Evolutionary conservation across 1,140 invertebrate genomes (phyloP).

Genomic region (Nasonia vitripennis): DNA sequence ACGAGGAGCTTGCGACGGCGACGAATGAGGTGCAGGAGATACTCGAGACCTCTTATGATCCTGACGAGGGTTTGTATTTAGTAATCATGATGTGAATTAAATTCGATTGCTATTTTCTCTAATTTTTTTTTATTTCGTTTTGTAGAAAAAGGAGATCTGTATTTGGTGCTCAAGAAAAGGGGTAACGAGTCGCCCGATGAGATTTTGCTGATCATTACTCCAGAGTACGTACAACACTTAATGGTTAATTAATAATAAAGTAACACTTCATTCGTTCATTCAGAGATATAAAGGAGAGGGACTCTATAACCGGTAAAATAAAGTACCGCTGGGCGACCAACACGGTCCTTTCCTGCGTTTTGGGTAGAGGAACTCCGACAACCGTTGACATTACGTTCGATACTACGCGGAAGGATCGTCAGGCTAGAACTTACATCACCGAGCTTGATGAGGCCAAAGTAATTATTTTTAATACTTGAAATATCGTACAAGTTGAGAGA

Average conservation of each 20-base stretch:
- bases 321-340: slow-evolving; percentile 77
- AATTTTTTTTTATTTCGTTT: slow-evolving; percentile 26
- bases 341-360: slow-evolving; percentile 76
- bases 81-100: too few relatives aligned
- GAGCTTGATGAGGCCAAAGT: slow-evolving; percentile 77
- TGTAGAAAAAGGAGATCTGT: slow-evolving; percentile 68
- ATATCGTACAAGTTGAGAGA: neutral
- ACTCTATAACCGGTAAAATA: slow-evolving; percentile 73
- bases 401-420: slow-evolving; percentile 76
- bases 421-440: slow-evolving; percentile 77
- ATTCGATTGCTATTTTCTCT: too few relatives aligned
- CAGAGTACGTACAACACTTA: slow-evolving; percentile 61
- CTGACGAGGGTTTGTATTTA: slow-evolving; percentile 61
- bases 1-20: slow-evolving; percentile 34
- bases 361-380: slow-evolving; percentile 71
- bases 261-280: slow-evolving; percentile 26
- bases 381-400: slow-evolving; percentile 79
- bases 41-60: slow-evolving; percentile 59
- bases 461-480: slow-evolving; percentile 38
- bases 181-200: slow-evolving; percentile 65
- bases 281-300: slow-evolving; percentile 73
- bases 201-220: slow-evolving; percentile 69
- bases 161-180: slow-evolving; percentile 66
- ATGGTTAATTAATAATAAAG: neutral
- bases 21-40: slow-evolving; percentile 35